phyloP scores from a whole-genome alignment of 2,888 invertebrate genomes.

The Drosophila anomalata region DNA sequence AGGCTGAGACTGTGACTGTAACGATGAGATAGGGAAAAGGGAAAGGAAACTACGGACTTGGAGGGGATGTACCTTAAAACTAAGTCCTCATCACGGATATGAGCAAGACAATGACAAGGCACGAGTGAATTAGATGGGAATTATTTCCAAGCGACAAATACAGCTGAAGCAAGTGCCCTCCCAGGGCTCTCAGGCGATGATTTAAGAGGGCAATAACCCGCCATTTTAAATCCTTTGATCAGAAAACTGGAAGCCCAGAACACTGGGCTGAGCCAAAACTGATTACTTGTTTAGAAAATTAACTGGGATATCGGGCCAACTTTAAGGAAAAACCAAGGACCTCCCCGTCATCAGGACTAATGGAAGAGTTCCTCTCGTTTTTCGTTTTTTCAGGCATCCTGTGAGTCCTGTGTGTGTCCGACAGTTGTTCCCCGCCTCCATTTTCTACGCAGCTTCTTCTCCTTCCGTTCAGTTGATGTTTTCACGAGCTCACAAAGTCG shows the following conservation, averaged over 20 bases:
- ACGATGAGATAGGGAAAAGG: not conserved
- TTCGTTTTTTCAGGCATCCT: slow-evolving; percentile 52
- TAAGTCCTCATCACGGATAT: slow-evolving; percentile 67
- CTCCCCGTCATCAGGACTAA: slow-evolving; percentile 76
- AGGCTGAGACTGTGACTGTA: not conserved
- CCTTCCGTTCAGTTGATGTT: slow-evolving; percentile 78
- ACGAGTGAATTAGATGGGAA: slow-evolving; percentile 65
- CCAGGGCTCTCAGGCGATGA: slow-evolving; percentile 11
- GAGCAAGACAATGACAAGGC: slow-evolving; percentile 62
- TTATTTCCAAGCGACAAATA: slow-evolving; percentile 47
- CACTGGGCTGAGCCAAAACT: not conserved
- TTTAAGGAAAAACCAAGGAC: not conserved
- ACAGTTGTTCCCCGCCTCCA: slow-evolving; percentile 37
- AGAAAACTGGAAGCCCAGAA: not conserved
- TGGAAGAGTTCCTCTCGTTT: slow-evolving; percentile 61
- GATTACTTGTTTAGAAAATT: not conserved
- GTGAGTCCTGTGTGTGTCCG: slow-evolving; percentile 39
- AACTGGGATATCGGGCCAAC: not conserved
- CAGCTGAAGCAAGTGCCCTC: slow-evolving; percentile 12
- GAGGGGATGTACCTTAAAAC: slow-evolving; percentile 50
- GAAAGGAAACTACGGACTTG: not conserved
- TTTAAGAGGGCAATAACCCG: slow-evolving; percentile 29
- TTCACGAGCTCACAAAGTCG: slow-evolving; percentile 79
- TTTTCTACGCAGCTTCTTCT: slow-evolving; percentile 57
- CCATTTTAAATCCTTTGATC: slow-evolving; percentile 1